Evolutionary conservation across 1,140 invertebrate species (phyloP), one percentile per base, ranked within the genome.

Genomic region (Eupristina koningsbergeri): DNA sequence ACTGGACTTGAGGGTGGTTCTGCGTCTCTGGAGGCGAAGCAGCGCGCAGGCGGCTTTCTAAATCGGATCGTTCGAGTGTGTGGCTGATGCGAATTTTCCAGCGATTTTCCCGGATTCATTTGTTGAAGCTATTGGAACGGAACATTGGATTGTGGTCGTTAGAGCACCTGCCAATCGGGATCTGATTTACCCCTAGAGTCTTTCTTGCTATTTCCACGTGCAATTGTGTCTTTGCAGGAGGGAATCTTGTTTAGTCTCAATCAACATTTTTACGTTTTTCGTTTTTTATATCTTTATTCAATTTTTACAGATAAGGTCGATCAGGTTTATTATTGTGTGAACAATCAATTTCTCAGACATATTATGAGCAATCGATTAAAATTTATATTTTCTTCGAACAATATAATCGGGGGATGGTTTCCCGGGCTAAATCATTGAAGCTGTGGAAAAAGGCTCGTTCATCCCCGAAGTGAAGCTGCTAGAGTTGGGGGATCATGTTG

Each of bases 71-170:
- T 47, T 50, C 73, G 26, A 22, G 17, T 63, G 73, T 26, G 17
- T 11, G 41, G 50, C n/a, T 41, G 22, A 58, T 58, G 22, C 22
- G 64, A 67, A 47, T 31, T 41, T 45, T 73, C 36, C 69, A 45
- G 19, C 22, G 29, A 45, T 45, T 73, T 45, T 41, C 8, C 69
- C 39, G 69, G 29, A 73, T 73, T 41, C 47, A 50, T 50, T 50
- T 17, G 47, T 17, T 50, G 9, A 19, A 0, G 50, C 34, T 53
- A 39, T 39, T 64, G 61, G 61, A 11, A 45, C 29, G 61, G 41
- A 47, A 64, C n/a, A 79, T 69, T 69, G n/a, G 63, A 67, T 79
- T 76, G 36, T 31, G 76, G 36, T 73, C 39, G 22, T n/a, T 47
- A 9, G 11, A 39, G 58, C 39, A 39, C 3, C 67, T 45, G 36